A percentile compares a stretch with the other conserved stretches of the same genome.
Evolutionary conservation across 2,888 invertebrate genomes (phyloP).

Genomic region (Rhamphomyia laevipes): DNA sequence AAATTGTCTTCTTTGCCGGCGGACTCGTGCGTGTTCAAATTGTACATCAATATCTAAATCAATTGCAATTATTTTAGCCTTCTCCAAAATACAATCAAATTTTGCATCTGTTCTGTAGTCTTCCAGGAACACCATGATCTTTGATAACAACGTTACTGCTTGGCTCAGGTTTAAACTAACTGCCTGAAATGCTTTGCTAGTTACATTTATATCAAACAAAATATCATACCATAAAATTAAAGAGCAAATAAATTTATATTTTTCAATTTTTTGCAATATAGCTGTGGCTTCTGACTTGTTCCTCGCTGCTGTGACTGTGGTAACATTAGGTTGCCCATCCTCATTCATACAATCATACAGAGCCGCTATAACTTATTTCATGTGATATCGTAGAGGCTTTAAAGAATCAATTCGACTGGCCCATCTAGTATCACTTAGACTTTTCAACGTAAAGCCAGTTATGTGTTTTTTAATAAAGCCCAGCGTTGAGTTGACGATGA

Average conservation of each 20-base stretch:
- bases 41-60: too few relatives aligned
- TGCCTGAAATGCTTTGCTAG: too few relatives aligned
- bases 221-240: neutral
- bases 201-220: neutral
- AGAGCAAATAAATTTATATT: neutral
- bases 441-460: neutral
- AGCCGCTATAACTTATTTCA: slow-evolving; percentile 1
- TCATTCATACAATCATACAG: too few relatives aligned
- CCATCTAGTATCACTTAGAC: neutral
- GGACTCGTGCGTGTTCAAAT: neutral
- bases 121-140: neutral
- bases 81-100: too few relatives aligned
- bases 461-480: too few relatives aligned
- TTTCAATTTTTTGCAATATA: neutral
- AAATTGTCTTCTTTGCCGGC: neutral
- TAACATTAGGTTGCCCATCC: too few relatives aligned
- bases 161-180: neutral
- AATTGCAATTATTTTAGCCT: too few relatives aligned
- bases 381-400: slow-evolving; percentile 4
- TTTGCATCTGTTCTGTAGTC: neutral
- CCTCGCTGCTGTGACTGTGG: too few relatives aligned
- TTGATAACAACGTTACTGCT: neutral
- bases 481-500: too few relatives aligned
- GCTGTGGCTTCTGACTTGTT: neutral
- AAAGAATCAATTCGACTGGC: slow-evolving; percentile 1